Evolutionary conservation across 2,888 invertebrate genomes (phyloP), one percentile per base, ranked within the genome.

Genomic region (Glyphotaelius pellucidus): DNA sequence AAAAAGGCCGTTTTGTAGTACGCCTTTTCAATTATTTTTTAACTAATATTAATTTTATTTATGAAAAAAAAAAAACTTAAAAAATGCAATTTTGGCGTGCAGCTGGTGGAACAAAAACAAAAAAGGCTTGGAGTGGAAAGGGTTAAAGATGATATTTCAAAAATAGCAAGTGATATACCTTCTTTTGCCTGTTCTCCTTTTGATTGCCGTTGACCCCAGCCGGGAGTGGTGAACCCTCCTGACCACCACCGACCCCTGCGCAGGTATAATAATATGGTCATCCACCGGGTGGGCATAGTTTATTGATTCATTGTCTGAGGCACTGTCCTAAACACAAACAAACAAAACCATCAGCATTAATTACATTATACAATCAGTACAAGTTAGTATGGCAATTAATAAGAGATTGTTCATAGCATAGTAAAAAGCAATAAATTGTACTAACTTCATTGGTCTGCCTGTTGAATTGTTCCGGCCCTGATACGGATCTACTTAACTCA

Each of bases 191-290:
- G 97, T 97, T 93, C 98, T 95, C 90, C 98, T 95, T 94, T 97
- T 96, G 89, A 98, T 97, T 4, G 97, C 97, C 1, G 97, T 97
- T 7, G 97, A 97, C 12, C 97, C 97, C 15, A 95, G 95, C 80
- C 93, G 91, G 14, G 92, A 88, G 92, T 95, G 94, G 14, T 95
- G 95, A 92, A 96, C 95, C 93, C 96, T 95, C 32, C 96, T 94
- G 89, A 97, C 94, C 19, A 96, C 95, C 87, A 96, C 96, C 30
- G 96, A 96, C 88, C 96, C 96, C 93, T 96, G 96, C 93, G 94
- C 95, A 0, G 95, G 94, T 90, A 95, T 95, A 9, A 95, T 95
- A 15, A 93, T 93, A 30, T 93, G 92, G 88, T 94, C 94, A 85
- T 93, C 93, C 52, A 93, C 94, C 42, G 93, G 93, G 92, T 92